Conservation (phyloP, 2,113 vertebrate genomes). For the Mastomys natalensis region DNA sequence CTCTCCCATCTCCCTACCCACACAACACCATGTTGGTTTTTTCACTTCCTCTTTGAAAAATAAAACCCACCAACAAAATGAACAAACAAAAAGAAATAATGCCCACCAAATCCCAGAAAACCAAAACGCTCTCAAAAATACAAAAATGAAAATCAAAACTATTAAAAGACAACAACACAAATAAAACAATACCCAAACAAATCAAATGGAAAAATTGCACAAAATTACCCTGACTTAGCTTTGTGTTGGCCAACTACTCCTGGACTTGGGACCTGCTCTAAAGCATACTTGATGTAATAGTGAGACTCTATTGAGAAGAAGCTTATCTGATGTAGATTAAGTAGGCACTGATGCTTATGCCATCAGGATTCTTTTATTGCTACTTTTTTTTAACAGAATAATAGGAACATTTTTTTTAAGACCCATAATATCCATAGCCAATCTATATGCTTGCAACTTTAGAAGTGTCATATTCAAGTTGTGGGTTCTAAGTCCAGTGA, state of each 20-base stretch:
- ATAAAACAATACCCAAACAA: background rate
- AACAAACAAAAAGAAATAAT: background rate
- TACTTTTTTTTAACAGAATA: background rate
- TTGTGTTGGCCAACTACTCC: background rate
- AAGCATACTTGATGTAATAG: background rate
- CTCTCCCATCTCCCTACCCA: background rate
- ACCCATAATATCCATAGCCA: background rate
- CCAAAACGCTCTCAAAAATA: background rate
- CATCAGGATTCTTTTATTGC: background rate
- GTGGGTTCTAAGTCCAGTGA: background rate
- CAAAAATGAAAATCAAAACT: background rate
- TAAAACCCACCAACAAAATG: background rate
- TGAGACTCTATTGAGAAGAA: background rate
- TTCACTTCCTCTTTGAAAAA: background rate
- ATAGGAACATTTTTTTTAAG: background rate
- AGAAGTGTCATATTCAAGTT: background rate
- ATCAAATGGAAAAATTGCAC: background rate
- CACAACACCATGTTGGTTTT: background rate
- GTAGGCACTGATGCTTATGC: background rate
- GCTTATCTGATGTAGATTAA: background rate
- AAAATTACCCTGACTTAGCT: background rate
- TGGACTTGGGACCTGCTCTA: background rate
- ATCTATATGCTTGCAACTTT: background rate
- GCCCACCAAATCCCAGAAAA: background rate
- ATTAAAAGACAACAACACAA: background rate